Base-by-base conservation (phyloP, 2,888 invertebrate genomes). In the Eupeodes luniger region DNA sequence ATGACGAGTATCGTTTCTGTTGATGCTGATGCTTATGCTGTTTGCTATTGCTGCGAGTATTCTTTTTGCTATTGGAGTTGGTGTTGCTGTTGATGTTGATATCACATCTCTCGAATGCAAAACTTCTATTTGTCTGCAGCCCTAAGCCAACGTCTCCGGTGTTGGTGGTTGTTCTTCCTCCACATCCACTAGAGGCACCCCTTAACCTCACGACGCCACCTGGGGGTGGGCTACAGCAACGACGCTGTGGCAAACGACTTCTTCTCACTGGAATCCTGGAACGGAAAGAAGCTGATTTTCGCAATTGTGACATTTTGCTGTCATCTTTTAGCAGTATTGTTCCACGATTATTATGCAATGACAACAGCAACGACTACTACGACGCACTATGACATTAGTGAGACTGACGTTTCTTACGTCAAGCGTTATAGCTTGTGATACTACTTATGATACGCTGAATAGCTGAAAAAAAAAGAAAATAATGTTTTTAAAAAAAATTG, bases 261-360 rank as follows among this genome's bases (percentile, higher is more conserved):
- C 91, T 89, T 89, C 91, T 90, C 62, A 91, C 90, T 89, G 91
- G 91, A 76, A 91, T 91, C 81, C 91, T 90, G 69, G 91, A 91
- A 77, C 91, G 91, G 90, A 91, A 91, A 69, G 91, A 91, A 89
- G 91, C 91, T 72, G 91, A 92, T 90, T 91, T 92, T 90, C 90
- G 90, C 89, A 91, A 85, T 90, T 91, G 90, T 88, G 91, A 91
- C 91, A 91, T 91, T 89, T 90, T 91, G 89, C 78, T 89, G 86
- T 89, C 90, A 90, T 90, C 89, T 86, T 90, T 84, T 49, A 75
- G 81, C 86, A 79, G 89, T 89, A 75, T 85, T 81, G 51, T 81
- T 81, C 80, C 62, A 66, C 79, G 79, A 55, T 66, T 14, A 47
- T 14, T 4, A 40, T 40, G 9, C 9, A 40, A 40, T 9, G 9